Evolutionary conservation across 1,140 invertebrate species (phyloP).

Genomic region (Cardiocondyla obscurior): DNA sequence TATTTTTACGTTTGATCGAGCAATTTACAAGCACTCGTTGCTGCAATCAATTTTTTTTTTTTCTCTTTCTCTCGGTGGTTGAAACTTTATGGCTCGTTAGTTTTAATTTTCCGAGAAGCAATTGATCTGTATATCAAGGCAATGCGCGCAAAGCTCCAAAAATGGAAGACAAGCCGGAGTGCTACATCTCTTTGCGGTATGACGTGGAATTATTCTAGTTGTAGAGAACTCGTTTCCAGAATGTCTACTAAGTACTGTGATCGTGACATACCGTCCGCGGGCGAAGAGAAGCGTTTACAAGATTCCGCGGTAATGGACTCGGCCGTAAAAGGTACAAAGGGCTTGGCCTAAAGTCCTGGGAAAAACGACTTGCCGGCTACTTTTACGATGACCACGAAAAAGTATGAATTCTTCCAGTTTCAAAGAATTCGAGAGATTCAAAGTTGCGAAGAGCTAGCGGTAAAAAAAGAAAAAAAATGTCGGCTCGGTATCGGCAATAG

Average conservation of each 20-base stretch:
- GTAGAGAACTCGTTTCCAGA: constrained; percentile 20
- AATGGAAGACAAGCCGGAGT: neutral
- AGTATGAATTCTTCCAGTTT: constrained; percentile 27
- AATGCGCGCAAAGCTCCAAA: neutral
- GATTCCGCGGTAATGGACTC: constrained; percentile 57
- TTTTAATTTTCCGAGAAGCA: neutral
- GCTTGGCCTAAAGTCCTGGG: constrained; percentile 48
- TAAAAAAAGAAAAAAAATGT: constrained; percentile 17
- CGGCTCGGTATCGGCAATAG: neutral
- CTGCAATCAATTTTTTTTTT: neutral
- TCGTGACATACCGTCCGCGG: constrained; percentile 37
- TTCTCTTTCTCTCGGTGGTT: neutral
- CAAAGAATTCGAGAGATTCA: constrained; percentile 3
- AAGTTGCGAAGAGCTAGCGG: neutral
- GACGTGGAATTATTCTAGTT: constrained; percentile 10
- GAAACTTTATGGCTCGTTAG: neutral
- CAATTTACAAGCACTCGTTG: neutral
- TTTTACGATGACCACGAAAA: constrained; percentile 58
- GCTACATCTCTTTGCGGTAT: neutral
- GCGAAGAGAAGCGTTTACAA: constrained; percentile 51
- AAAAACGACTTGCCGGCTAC: constrained; percentile 30
- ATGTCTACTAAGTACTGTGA: constrained; percentile 11
- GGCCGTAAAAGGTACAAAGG: constrained; percentile 55
- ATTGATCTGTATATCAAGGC: neutral
- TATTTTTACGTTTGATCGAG: neutral